These are phyloP conservation scores for Helostoma temminkii DNA, from an alignment of 2,797 vertebrate species.

Conservation along the genomic window DNA sequence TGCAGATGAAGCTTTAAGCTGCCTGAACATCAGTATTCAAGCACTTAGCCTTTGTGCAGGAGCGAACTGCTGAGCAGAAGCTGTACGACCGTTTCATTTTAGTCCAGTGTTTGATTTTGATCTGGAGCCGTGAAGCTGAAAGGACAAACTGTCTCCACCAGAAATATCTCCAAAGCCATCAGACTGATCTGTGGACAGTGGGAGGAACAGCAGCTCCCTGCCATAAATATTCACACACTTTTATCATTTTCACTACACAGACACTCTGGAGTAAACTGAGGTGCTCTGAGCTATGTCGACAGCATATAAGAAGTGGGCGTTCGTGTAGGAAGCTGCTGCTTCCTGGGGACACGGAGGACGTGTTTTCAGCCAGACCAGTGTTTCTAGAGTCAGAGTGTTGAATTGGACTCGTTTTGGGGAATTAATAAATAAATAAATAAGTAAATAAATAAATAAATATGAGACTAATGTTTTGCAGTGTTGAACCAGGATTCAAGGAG, in stretches of 20 bases:
- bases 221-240: background rate
- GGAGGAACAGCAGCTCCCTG: background rate
- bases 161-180: background rate
- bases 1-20: no score
- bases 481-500: background rate
- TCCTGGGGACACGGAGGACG: background rate
- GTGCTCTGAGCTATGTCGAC: background rate
- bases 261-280: background rate
- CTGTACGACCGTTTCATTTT: background rate
- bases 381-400: background rate
- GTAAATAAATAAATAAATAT: conserved; percentile 9
- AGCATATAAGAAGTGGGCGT: background rate
- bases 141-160: background rate
- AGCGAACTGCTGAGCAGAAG: background rate
- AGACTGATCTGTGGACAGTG: background rate
- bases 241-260: background rate
- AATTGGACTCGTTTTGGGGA: background rate
- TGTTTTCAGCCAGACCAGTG: no score
- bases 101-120: background rate
- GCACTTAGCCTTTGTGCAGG: no score
- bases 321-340: background rate
- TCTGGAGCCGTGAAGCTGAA: background rate
- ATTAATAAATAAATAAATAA: conserved; percentile 11
- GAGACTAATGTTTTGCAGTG: background rate
- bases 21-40: no score